phyloP scores from a whole-genome alignment of 1,140 invertebrate genomes.

The Neoseiulus cucumeris region DNA sequence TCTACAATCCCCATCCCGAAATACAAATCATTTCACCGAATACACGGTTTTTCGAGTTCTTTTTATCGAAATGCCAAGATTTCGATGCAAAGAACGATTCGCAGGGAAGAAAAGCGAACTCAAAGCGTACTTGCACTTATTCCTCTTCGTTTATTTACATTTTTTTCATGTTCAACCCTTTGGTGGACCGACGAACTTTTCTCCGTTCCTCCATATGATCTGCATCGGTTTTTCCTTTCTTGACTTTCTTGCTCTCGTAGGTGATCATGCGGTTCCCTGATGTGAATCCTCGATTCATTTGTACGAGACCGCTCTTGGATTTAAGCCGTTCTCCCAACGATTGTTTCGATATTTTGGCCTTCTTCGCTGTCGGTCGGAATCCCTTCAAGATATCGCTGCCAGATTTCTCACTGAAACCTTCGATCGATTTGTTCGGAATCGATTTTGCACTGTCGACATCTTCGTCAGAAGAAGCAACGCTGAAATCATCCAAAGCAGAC shows the following conservation, averaged over 20 bases:
- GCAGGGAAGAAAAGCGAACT: too few relatives aligned
- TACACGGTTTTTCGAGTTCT: too few relatives aligned
- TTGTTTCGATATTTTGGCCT: conserved; percentile 6
- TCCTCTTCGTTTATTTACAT: background rate
- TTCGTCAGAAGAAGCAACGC: background rate
- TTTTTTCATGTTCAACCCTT: conserved; percentile 16
- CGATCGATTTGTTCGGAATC: too few relatives aligned
- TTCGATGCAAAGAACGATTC: too few relatives aligned
- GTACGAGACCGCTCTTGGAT: conserved; percentile 12
- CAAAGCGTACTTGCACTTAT: background rate
- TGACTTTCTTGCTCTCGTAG: conserved; percentile 31
- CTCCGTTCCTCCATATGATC: conserved; percentile 49
- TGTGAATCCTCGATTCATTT: conserved; percentile 11
- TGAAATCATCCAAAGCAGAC: background rate
- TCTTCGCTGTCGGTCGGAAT: conserved; percentile 10
- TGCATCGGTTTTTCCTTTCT: conserved; percentile 28
- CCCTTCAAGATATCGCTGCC: background rate
- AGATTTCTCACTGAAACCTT: background rate
- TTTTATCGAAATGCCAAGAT: too few relatives aligned
- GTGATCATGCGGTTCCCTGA: conserved; percentile 13
- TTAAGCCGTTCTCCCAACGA: conserved; percentile 17
- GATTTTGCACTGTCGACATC: background rate
- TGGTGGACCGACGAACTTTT: conserved; percentile 44
- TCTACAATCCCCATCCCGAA: too few relatives aligned
- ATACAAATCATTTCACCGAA: too few relatives aligned